phyloP scores from a whole-genome alignment of 2,888 invertebrate genomes.

The Drosophila atroscutellata region DNA sequence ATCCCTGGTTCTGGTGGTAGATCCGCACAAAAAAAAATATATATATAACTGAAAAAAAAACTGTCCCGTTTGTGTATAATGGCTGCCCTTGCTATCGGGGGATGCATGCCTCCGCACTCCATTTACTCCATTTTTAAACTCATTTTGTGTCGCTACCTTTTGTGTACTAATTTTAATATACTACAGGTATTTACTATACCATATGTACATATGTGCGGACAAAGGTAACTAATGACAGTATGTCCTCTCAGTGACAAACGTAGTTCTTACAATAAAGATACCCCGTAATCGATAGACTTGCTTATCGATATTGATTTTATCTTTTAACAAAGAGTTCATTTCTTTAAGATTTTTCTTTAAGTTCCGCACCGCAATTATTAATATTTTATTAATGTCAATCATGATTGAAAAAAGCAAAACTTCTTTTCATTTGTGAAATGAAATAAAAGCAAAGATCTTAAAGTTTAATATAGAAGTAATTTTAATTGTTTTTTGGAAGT shows the following conservation, averaged over 20 bases:
- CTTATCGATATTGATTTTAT: background rate
- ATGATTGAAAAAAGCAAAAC: background rate
- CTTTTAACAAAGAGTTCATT: no score
- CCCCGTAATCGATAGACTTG: conserved; percentile 25
- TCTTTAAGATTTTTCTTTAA: background rate
- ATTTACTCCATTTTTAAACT: conserved; percentile 77
- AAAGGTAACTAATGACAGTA: conserved; percentile 61
- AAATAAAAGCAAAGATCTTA: background rate
- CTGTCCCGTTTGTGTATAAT: conserved; percentile 31
- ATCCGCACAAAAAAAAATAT: conserved; percentile 13
- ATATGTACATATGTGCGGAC: conserved; percentile 3
- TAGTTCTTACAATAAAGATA: conserved; percentile 40
- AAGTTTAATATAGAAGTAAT: background rate
- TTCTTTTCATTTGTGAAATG: background rate
- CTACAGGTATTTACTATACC: background rate
- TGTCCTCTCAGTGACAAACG: conserved; percentile 26
- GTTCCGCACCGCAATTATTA: no score
- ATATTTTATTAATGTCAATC: background rate
- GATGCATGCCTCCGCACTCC: conserved; percentile 40
- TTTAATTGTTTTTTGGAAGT: background rate
- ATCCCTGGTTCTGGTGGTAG: conserved; percentile 33
- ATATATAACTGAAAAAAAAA: conserved; percentile 1
- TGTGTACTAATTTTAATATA: conserved; percentile 60
- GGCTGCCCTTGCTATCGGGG: conserved; percentile 40
- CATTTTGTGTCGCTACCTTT: conserved; percentile 48